Evolutionary conservation across 2,888 invertebrate species (phyloP), one percentile per base, ranked within the genome.

Genomic region (Rhyacophila evoluta): DNA sequence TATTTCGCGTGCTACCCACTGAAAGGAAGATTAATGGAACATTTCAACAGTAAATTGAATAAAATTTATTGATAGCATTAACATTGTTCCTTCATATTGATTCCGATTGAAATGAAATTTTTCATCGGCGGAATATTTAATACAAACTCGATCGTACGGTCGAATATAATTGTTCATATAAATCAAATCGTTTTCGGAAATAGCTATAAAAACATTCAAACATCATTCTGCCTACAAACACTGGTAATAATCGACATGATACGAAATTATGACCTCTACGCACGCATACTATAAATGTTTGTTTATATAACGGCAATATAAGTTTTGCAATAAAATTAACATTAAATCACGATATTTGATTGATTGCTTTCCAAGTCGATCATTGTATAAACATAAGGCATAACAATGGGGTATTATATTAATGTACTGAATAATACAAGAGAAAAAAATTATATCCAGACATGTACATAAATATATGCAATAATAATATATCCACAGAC

Each of bases 171-270:
- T 55, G 25, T 25, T 55, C 15, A 55, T 25, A 55, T 55, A 55
- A 55, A 55, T 55, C 55, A 55, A 55, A 55, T 5, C 41, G 0
- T 41, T 41, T 15, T 41, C 15, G 4, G 41, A 8, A 8, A 41
- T 55, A 8, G 55, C 8, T 19, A 55, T 55, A 55, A 55, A 55
- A 55, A 55, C 15, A 41, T 41, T 19, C 41, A 41, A 55, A 55
- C 19, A 55, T 55, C 15, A 0, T 15, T 19, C 55, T 6, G 19
- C 25, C 25, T 3, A 55, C 15, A 15, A 55, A 55, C 15, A 19
- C 19, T 10, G 55, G 55, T 55, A 55, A 55, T 55, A 55, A 25
- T 55, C 55, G 55, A 55, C 55, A 55, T 55, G 55, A 25, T 55
- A 55, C 10, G 55, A 55, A 55, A 55, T 55, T 55, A 55, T 19